These are phyloP conservation scores for Deroplatys truncata DNA, from an alignment of 2,888 invertebrate genomes.

Conservation along the genomic window DNA sequence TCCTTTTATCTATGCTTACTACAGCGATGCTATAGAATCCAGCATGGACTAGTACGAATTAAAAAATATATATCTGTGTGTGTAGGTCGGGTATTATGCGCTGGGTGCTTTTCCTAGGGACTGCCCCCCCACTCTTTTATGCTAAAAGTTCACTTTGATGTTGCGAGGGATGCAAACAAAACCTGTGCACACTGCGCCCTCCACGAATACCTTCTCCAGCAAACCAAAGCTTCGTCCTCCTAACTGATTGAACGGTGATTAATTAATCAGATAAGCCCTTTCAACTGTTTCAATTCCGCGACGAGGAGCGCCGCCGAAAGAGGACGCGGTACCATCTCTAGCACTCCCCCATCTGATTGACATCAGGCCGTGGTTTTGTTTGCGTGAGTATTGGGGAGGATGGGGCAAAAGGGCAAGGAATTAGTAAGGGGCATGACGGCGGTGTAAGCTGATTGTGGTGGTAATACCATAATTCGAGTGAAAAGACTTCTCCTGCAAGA, in stretches of 20 bases:
- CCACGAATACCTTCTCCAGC: conserved; percentile 30
- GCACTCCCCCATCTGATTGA: background rate
- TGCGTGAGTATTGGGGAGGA: background rate
- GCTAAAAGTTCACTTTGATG: conserved; percentile 29
- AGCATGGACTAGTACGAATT: background rate
- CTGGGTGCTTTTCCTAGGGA: conserved; percentile 9
- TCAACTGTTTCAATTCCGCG: conserved; percentile 25
- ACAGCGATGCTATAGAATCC: background rate
- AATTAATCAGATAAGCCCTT: conserved; percentile 34
- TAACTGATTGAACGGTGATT: conserved; percentile 32
- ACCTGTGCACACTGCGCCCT: background rate
- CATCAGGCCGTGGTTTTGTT: background rate
- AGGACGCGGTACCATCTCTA: background rate
- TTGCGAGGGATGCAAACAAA: conserved; percentile 18
- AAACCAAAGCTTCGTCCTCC: conserved; percentile 29
- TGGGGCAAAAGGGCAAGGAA: conserved; percentile 1
- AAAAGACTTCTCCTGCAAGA: background rate
- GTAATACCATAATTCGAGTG: conserved; percentile 20
- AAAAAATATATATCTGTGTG: background rate
- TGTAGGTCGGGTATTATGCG: background rate
- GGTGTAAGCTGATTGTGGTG: conserved; percentile 22
- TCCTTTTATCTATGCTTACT: conserved; percentile 21
- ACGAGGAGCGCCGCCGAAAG: background rate
- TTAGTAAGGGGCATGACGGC: background rate
- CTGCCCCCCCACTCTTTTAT: conserved; percentile 26